Evolutionary conservation across 64 coral and sea anemone genomes (phyloP).

Genomic region (Dendrophyllia cribrosa): DNA sequence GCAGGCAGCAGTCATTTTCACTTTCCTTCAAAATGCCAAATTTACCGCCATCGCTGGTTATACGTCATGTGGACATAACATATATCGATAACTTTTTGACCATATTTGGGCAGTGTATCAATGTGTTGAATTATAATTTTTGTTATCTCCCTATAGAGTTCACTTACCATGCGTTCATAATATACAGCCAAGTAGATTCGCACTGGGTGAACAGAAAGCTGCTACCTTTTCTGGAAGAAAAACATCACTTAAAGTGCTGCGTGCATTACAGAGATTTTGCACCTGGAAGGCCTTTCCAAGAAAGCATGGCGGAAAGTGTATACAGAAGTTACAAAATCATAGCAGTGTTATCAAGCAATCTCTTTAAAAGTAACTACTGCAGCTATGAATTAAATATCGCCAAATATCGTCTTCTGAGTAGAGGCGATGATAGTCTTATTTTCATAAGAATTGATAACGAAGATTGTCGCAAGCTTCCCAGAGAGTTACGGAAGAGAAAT

Average conservation of each 20-base stretch:
- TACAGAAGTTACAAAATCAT: slow-evolving; percentile 31
- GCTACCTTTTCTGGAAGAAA: slow-evolving; percentile 20
- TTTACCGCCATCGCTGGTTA: too few relatives aligned
- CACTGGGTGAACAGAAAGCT: slow-evolving; percentile 12
- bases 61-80: too few relatives aligned
- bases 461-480: slow-evolving; percentile 27
- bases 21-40: too few relatives aligned
- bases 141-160: not conserved
- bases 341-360: slow-evolving; percentile 42
- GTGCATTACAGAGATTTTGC: slow-evolving; percentile 57
- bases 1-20: too few relatives aligned
- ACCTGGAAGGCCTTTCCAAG: slow-evolving; percentile 32
- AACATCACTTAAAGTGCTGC: slow-evolving; percentile 17
- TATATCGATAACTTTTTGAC: too few relatives aligned
- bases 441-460: slow-evolving; percentile 34
- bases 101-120: too few relatives aligned
- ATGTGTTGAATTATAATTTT: too few relatives aligned
- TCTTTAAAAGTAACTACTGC: slow-evolving; percentile 27
- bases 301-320: slow-evolving; percentile 50
- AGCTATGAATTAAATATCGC: slow-evolving; percentile 21
- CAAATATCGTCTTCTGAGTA: not conserved
- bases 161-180: not conserved
- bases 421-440: not conserved
- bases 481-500: slow-evolving; percentile 25
- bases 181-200: not conserved